A percentile compares a stretch with the other conserved stretches of the same genome.
phyloP scores from a whole-genome alignment of 1,140 invertebrate genomes.

The Penaeus chinensis region DNA sequence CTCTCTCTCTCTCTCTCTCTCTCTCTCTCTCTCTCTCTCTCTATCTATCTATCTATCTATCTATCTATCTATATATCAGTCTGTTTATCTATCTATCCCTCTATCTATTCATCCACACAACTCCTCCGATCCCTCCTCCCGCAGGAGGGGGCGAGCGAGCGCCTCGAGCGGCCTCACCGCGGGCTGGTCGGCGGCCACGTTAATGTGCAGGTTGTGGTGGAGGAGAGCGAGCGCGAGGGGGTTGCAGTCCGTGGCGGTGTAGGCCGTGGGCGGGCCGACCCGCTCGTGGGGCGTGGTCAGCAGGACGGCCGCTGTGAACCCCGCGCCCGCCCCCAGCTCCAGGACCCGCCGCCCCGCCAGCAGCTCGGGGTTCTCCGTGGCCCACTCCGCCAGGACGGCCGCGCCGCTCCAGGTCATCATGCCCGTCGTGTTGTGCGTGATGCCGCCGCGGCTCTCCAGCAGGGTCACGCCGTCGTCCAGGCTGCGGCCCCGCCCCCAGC shows the following conservation, averaged over 20 bases:
- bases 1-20: no score
- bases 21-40: no score
- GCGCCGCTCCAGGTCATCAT: slow-evolving; percentile 59
- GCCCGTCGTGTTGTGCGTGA: slow-evolving; percentile 55
- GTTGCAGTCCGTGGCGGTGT: slow-evolving; percentile 60
- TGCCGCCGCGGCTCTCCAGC: slow-evolving; percentile 56
- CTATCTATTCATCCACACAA: no score
- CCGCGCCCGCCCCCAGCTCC: slow-evolving; percentile 60
- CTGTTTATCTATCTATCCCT: no score
- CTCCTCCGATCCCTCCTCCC: no score
- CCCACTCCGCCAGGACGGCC: slow-evolving; percentile 55
- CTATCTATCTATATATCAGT: no score
- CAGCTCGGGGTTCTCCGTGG: slow-evolving; percentile 34
- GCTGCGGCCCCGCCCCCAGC: slow-evolving; percentile 15
- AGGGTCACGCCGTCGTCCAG: slow-evolving; percentile 39
- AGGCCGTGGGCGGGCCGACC: slow-evolving; percentile 11
- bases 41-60: no score
- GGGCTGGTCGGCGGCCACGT: slow-evolving; percentile 18
- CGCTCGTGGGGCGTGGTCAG: slow-evolving; percentile 28
- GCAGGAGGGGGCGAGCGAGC: no score
- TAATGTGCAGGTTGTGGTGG: slow-evolving; percentile 56
- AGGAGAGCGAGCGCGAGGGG: slow-evolving; percentile 55
- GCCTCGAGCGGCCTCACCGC: slow-evolving; percentile 15
- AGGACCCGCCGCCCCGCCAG: slow-evolving; percentile 50
- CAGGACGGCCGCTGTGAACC: slow-evolving; percentile 44